Evolutionary conservation across 1,140 invertebrate genomes (phyloP), one percentile per base, ranked within the genome.

Genomic region (Maniola jurtina): DNA sequence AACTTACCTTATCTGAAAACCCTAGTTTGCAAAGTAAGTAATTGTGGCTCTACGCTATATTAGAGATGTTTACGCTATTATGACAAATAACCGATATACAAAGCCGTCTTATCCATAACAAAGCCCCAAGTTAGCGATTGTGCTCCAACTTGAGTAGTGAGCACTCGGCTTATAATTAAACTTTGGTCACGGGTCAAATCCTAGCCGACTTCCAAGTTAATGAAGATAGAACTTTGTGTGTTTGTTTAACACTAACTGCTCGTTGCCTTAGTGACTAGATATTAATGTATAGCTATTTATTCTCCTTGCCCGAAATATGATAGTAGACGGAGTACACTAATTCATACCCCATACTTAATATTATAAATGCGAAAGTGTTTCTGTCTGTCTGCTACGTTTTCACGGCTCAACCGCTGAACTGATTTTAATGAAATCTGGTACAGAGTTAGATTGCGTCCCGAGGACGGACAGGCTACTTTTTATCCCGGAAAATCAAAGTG

Each of bases 91-190:
- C 25, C 52, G 33, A 55, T 55, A 34, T 35, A 55, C 52, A 34
- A 34, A 55, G 52, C 52, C 11, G 34, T 55, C 25, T 55, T 34
- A 55, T 55, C 52, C 52, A 55, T 55, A 55, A 55, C 52, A 55
- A 55, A 25, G 52, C 34, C 52, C 52, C 52, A 55, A 55, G 52
- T 55, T 55, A 34, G 52, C 52, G 16, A 55, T 55, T 55, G 52
- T 55, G 16, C 52, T 11, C 52, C 7, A 55, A 55, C 52, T 55
- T 55, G 52, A 34, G 52, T 9, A 34, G 15, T 55, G 52, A 55
- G 52, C 52, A 55, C 52, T 55, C 52, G 13, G 52, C 25, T 55
- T 55, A 55, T 55, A 55, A 55, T 55, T 55, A 55, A 55, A 55
- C 52, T 55, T 55, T 34, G 52, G 52, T 55, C 52, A 34, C 52